These are phyloP conservation scores for Esperia sulphurella DNA, from an alignment of 2,888 invertebrate genomes.

Conservation along the genomic window DNA sequence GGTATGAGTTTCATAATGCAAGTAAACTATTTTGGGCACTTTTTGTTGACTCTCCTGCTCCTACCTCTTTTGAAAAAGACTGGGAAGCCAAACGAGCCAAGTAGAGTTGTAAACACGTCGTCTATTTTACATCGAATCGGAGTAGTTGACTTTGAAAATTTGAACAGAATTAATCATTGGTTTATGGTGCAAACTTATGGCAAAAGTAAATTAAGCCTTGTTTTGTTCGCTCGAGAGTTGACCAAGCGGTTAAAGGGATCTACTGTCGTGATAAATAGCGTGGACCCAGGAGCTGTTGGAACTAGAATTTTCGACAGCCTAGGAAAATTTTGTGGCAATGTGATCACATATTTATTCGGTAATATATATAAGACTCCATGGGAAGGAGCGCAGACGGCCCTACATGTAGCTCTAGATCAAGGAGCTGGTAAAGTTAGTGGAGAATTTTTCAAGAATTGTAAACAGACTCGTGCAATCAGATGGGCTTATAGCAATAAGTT, in stretches of 20 bases:
- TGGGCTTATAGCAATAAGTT: constrained; percentile 82
- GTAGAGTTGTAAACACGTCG: constrained; percentile 85
- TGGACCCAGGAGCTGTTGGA: constrained; percentile 88
- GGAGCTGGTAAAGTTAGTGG: constrained; percentile 84
- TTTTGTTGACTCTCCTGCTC: constrained; percentile 90
- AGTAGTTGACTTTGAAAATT: constrained; percentile 80
- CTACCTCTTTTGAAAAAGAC: constrained; percentile 82
- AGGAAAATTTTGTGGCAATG: constrained; percentile 61
- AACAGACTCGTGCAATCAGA: constrained; percentile 77
- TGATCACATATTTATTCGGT: constrained; percentile 44
- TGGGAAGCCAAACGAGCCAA: constrained; percentile 67
- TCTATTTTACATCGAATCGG: constrained; percentile 83
- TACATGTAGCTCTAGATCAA: constrained; percentile 85
- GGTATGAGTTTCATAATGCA: constrained; percentile 90
- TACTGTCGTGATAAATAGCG: constrained; percentile 84
- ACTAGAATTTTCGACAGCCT: constrained; percentile 82
- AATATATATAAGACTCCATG: constrained; percentile 85
- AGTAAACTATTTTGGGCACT: constrained; percentile 92
- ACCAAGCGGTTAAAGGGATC: constrained; percentile 79
- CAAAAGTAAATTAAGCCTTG: constrained; percentile 81
- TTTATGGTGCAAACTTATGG: constrained; percentile 67
- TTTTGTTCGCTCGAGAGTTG: constrained; percentile 82
- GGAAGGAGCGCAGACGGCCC: constrained; percentile 90
- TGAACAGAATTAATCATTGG: constrained; percentile 77
- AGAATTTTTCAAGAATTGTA: constrained; percentile 89